phyloP scores from a whole-genome alignment of 1,140 invertebrate genomes.

The Daktulosphaira vitifoliae region DNA sequence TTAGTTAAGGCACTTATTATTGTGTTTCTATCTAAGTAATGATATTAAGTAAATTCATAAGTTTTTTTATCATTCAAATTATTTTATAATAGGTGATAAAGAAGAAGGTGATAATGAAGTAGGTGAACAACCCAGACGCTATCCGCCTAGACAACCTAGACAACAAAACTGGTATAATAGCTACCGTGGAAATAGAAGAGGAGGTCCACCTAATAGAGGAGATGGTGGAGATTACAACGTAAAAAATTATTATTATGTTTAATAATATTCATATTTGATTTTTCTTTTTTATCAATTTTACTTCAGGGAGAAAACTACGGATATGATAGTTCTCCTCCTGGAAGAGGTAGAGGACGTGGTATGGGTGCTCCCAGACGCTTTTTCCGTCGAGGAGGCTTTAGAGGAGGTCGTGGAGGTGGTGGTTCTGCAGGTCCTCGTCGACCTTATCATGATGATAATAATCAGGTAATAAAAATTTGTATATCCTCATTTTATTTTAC shows the following conservation, averaged over 20 bases:
- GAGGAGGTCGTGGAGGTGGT: slow-evolving; percentile 1
- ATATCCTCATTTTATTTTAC: no score
- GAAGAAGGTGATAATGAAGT: slow-evolving; percentile 30
- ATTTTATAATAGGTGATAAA: no score
- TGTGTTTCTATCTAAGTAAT: no score
- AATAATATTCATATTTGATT: background rate
- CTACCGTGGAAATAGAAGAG: slow-evolving; percentile 24
- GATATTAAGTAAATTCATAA: no score
- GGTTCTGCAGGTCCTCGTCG: slow-evolving; percentile 17
- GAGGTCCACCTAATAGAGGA: slow-evolving; percentile 38
- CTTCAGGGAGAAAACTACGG: slow-evolving; percentile 27
- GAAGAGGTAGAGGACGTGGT: slow-evolving; percentile 32
- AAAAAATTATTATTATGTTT: slow-evolving; percentile 3
- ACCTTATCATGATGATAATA: slow-evolving; percentile 29
- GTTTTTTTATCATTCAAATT: no score
- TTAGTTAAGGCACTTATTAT: no score
- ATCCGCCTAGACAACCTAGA: background rate
- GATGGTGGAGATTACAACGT: slow-evolving; percentile 42
- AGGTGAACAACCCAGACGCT: slow-evolving; percentile 23
- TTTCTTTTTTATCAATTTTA: background rate
- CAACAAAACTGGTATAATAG: slow-evolving; percentile 27
- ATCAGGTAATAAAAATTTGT: slow-evolving; percentile 3
- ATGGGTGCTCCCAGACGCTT: slow-evolving; percentile 25
- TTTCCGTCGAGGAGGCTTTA: slow-evolving; percentile 7
- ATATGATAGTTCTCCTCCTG: slow-evolving; percentile 33